Conservation (phyloP, 1,140 invertebrate species). For the Drosophila tsacasi region DNA sequence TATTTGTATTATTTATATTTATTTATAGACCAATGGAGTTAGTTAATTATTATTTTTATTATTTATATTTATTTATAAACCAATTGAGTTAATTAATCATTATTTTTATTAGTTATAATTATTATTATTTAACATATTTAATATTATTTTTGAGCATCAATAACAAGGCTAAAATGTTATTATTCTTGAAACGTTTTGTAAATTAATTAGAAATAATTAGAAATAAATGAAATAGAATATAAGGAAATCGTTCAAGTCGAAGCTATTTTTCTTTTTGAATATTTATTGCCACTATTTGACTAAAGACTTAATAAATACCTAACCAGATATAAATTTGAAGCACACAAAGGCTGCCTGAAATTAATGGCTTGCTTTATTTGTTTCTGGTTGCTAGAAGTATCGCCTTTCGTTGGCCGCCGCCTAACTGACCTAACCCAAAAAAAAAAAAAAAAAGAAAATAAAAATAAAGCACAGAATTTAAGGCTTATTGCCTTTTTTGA, state of each 20-base stretch:
- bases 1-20: too few species aligned
- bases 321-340: slow-evolving; percentile 2
- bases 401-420: slow-evolving; percentile 26
- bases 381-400: slow-evolving; percentile 25
- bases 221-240: too few species aligned
- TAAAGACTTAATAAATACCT: not conserved
- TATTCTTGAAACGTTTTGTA: too few species aligned
- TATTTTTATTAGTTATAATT: too few species aligned
- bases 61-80: not conserved
- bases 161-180: not conserved
- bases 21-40: too few species aligned
- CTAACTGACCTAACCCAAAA: slow-evolving; percentile 39
- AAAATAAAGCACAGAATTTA: not conserved
- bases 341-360: slow-evolving; percentile 7
- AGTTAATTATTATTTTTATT: too few species aligned
- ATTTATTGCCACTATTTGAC: not conserved
- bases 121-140: not conserved
- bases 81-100: not conserved
- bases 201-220: too few species aligned
- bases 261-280: not conserved
- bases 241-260: too few species aligned
- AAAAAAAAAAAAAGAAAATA: not conserved
- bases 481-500: slow-evolving; percentile 34
- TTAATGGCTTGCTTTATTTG: slow-evolving; percentile 24
- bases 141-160: not conserved